Conservation (phyloP, 1,140 invertebrate genomes). For the Drosophila novamexicana region DNA sequence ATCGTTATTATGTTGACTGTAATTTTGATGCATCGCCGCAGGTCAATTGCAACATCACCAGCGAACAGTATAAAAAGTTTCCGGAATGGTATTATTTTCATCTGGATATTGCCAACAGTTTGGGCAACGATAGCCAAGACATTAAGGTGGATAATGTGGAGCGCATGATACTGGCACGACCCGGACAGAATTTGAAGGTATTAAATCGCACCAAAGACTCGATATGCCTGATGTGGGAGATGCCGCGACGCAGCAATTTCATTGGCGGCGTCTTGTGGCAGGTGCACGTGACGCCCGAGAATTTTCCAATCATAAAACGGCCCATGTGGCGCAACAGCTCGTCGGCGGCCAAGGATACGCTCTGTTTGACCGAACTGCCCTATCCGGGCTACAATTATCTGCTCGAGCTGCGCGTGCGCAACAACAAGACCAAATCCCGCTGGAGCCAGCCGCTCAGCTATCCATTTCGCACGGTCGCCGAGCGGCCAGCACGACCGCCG, state of each 20-base stretch:
- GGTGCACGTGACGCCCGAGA: conserved; percentile 53
- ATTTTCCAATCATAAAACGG: conserved; percentile 41
- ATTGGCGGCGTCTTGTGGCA: conserved; percentile 53
- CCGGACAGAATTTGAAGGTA: conserved; percentile 53
- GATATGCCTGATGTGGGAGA: conserved; percentile 62
- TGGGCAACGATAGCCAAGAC: conserved; percentile 42
- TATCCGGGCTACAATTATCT: conserved; percentile 64
- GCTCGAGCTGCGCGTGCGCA: conserved; percentile 65
- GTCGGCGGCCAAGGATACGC: conserved; percentile 39
- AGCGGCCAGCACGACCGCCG: conserved; percentile 59
- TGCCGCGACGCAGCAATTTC: conserved; percentile 67
- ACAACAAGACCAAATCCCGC: conserved; percentile 58
- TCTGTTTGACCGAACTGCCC: conserved; percentile 64
- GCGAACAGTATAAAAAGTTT: conserved; percentile 59
- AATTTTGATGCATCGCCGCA: conserved; percentile 59
- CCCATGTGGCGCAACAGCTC: conserved; percentile 60
- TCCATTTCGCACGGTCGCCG: conserved; percentile 49
- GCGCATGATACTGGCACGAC: conserved; percentile 51
- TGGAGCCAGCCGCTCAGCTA: conserved; percentile 61
- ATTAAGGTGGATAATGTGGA: conserved; percentile 56
- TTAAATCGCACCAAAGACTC: conserved; percentile 53
- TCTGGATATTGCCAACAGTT: conserved; percentile 35
- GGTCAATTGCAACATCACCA: conserved; percentile 68
- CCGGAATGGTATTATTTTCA: conserved; percentile 51
- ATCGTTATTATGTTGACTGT: conserved; percentile 57